Base-by-base conservation (phyloP, 2,113 vertebrate species). In the Rhipidura dahli region DNA sequence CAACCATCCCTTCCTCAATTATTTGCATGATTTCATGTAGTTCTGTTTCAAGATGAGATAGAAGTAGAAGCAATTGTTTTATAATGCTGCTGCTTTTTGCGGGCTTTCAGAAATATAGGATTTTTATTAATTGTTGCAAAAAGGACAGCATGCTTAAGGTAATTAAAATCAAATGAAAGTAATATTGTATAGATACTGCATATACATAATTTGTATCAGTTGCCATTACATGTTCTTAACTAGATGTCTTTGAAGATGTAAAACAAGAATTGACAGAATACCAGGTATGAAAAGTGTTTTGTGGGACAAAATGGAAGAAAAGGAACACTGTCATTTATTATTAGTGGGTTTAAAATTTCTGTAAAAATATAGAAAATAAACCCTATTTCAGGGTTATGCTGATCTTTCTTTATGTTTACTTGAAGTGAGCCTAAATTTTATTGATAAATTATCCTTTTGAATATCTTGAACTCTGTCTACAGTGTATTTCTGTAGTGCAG, bases 371-470 rank as follows among this genome's bases (percentile, higher is more conserved):
- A 49, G 21, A 59, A 84, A 85, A 59, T 56, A 63, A 73, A 18
- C 60, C 60, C 35, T 79, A 33, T 93, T 73, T 44, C 11, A 47
- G 23, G 22, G 21, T 87, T 92, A 59, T 87, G 33, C 54, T 83
- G 57, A 68, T 89, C 44, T 83, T 90, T 77, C 68, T 33, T 95
- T 53, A 90, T 77, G 59, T 85, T 85, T 90, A 45, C 31, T 86
- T 92, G 42, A 87, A 77, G 22, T 54, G 11, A 83, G 16, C 24
- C 70, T 93, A 76, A 81, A 65, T 91, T 73, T 50, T 79, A 31
- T 65, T 83, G 21, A 82, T 91, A 72, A 89, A 82, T 94, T 87
- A 89, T 89, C 45, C 28, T 95, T 92, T 83, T 71, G 26, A 59
- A 83, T 93, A 51, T 85, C 26, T 44, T 83, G 53, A 90, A 92